Conservation (phyloP, 2,797 vertebrate genomes). For the Anas bahamensis region DNA sequence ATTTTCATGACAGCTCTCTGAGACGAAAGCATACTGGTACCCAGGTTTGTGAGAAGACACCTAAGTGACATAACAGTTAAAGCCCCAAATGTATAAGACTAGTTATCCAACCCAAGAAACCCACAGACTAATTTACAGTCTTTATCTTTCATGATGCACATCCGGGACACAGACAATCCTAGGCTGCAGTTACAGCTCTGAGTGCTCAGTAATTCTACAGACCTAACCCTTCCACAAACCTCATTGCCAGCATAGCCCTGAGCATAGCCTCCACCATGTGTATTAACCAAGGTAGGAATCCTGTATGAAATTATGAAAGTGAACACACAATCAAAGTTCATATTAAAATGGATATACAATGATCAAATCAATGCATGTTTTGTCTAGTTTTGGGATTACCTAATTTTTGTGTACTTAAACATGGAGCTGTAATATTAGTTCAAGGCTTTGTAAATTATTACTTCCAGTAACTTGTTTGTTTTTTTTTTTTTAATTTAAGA, state of each 20-base stretch:
- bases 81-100: background rate
- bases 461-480: background rate
- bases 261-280: rapidly evolving
- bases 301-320: background rate
- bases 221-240: background rate
- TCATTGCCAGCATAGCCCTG: background rate
- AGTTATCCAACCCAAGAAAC: background rate
- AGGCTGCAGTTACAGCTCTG: background rate
- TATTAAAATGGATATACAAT: background rate
- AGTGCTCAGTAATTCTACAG: background rate
- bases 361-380: background rate
- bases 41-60: background rate
- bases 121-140: background rate
- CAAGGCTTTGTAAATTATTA: background rate
- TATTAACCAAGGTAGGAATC: background rate
- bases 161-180: background rate
- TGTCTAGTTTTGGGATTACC: background rate
- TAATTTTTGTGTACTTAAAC: background rate
- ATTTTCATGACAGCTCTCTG: background rate
- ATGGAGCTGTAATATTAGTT: background rate
- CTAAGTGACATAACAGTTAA: background rate
- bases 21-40: background rate
- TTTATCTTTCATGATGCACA: background rate
- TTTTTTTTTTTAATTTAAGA: too few species aligned
- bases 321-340: background rate